Evolutionary conservation across 2,888 invertebrate genomes (phyloP), one percentile per base, ranked within the genome.

Genomic region (Timema podura): DNA sequence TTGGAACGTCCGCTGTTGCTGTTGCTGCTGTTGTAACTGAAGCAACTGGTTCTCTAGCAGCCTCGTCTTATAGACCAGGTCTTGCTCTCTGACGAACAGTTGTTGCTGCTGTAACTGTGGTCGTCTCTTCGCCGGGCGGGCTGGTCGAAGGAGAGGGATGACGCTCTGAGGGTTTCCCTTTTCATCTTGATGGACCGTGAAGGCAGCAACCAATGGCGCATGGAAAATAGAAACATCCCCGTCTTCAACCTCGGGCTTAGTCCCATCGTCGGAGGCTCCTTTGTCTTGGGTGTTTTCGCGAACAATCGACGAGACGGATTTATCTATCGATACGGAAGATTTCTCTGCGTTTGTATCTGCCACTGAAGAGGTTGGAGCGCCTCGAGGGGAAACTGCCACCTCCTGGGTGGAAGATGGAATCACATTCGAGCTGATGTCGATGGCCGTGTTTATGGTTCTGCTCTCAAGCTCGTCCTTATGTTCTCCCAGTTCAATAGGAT

Each of bases 141-240:
- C 30, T 6, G 65, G 44, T 5, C 65, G 57, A 6, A 76, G 92
- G 85, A 77, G 68, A 0, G 93, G 91, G 67, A 91, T 88, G 0
- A 93, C 91, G 79, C 89, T 90, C 76, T 91, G 90, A 0, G 93
- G 91, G n/a, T 88, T 78, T 0, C 93, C 93, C 47, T 85, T 85
- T 74, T 89, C 89, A 77, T 93, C 93, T 80, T 93, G 90, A 74
- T 93, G 92, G 0, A 93, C 91, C 0, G 93, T 93, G 77, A 93
- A 93, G 0, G 93, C 93, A 3, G 92, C 91, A 0, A 93, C 90
- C 71, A 93, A 79, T 0, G 93, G 93, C 5, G 93, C 93, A 75
- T 89, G 88, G 77, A 89, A 91, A 67, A 93, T 92, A 79, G 70
- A 65, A 0, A 72, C 72, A 5, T 71, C 71, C 11, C 64, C 61